A percentile compares a stretch with the other conserved stretches of the same genome.
Evolutionary conservation across 2,113 vertebrate genomes (phyloP).

Genomic region (Aspiorhynchus laticeps): DNA sequence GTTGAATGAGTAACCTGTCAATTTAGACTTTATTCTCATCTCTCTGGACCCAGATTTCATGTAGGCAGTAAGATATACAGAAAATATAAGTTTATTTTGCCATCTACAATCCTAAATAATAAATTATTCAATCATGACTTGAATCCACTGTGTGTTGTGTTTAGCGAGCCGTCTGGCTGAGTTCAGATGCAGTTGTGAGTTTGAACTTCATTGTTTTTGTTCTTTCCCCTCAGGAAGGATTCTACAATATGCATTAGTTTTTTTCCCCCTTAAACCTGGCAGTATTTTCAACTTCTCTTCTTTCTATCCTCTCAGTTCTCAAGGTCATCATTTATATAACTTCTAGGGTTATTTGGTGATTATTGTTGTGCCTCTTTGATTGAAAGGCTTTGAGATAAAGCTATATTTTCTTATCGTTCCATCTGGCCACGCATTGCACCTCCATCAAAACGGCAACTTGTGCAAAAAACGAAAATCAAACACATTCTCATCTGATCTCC

Average conservation of each 20-base stretch:
- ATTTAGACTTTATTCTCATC: no score
- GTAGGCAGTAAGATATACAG: background rate
- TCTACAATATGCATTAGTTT: constrained; percentile 32
- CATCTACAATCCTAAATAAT: background rate
- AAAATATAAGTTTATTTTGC: background rate
- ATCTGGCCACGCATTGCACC: background rate
- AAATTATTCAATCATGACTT: background rate
- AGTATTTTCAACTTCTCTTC: background rate
- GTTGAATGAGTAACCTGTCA: no score
- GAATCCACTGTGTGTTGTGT: background rate
- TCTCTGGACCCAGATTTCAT: no score
- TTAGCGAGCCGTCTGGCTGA: constrained; percentile 15
- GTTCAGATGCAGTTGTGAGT: constrained; percentile 1
- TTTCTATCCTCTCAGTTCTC: background rate
- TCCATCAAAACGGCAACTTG: background rate
- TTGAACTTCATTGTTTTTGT: constrained; percentile 22
- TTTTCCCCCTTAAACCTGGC: background rate
- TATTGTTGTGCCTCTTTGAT: background rate
- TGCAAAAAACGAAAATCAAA: background rate
- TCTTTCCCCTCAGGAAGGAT: constrained; percentile 26
- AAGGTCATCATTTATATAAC: background rate
- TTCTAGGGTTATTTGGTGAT: background rate
- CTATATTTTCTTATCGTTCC: background rate
- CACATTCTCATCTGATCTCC: background rate
- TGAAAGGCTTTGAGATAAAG: background rate